These are phyloP conservation scores for Coryphaenoides rupestris DNA, from an alignment of 2,113 vertebrate species.

Conservation along the genomic window DNA sequence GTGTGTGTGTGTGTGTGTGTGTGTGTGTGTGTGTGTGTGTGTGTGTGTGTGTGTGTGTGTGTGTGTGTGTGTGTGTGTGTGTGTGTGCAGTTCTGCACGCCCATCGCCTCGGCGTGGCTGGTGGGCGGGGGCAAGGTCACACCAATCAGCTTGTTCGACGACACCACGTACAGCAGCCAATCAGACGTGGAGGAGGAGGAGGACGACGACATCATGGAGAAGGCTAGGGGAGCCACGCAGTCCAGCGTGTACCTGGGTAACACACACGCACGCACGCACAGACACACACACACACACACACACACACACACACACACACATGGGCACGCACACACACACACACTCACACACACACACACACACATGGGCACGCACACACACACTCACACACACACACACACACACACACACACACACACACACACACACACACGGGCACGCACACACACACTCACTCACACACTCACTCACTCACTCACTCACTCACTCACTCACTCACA, in stretches of 20 bases:
- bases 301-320: too few species aligned
- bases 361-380: not conserved
- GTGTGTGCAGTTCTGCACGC: conserved; percentile 86
- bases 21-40: too few species aligned
- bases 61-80: not conserved
- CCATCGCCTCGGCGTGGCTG: conserved; percentile 95
- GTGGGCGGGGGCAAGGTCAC: conserved; percentile 90
- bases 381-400: not conserved
- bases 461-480: too few species aligned
- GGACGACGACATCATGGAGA: conserved; percentile 84
- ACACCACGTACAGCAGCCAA: conserved; percentile 80
- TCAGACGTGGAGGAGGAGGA: conserved; percentile 74
- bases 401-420: too few species aligned
- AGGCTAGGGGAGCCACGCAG: conserved; percentile 81
- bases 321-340: too few species aligned
- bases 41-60: not conserved
- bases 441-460: too few species aligned
- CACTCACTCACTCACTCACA: too few species aligned
- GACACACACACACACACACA: too few species aligned
- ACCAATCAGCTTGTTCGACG: conserved; percentile 93
- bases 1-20: too few species aligned
- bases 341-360: not conserved
- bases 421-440: too few species aligned
- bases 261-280: not conserved
- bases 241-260: conserved; percentile 94